These are phyloP conservation scores for Stigmatopora nigra DNA, from an alignment of 2,113 vertebrate genomes.

Conservation along the genomic window DNA sequence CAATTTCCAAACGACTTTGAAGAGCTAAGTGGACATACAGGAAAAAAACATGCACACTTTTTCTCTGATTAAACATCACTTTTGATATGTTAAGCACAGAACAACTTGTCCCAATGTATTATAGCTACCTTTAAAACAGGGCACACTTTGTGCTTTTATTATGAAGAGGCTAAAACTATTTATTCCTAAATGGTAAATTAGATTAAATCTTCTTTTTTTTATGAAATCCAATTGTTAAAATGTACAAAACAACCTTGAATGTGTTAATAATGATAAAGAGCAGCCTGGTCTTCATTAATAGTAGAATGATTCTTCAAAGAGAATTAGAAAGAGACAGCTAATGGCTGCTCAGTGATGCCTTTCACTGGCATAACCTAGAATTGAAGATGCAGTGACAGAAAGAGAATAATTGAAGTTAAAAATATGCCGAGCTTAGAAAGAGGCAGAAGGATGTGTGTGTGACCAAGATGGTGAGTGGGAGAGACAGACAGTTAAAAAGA, in stretches of 20 bases:
- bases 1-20: neutral
- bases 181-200: neutral
- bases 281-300: conserved; percentile 4
- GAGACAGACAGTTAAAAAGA: conserved; percentile 24
- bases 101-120: conserved; percentile 17
- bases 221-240: neutral
- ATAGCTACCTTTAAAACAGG: conserved; percentile 1
- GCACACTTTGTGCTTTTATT: neutral
- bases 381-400: neutral
- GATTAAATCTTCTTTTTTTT: too few relatives aligned
- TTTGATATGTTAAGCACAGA: conserved; percentile 8
- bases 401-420: conserved; percentile 12
- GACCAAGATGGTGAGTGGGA: conserved; percentile 45
- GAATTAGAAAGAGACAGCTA: neutral
- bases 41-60: neutral
- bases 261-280: neutral
- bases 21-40: neutral
- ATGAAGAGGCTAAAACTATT: neutral
- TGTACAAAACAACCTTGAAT: neutral
- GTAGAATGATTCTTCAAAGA: neutral
- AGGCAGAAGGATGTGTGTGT: conserved; percentile 33
- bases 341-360: conserved; percentile 7
- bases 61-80: conserved; percentile 9
- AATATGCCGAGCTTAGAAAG: conserved; percentile 9
- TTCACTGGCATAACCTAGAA: neutral